Percentiles rank a stretch among this genome's conserved stretches.
These are phyloP conservation scores for Acanthosepion pharaonis DNA, from an alignment of 2,888 invertebrate genomes.

Conservation along the genomic window DNA sequence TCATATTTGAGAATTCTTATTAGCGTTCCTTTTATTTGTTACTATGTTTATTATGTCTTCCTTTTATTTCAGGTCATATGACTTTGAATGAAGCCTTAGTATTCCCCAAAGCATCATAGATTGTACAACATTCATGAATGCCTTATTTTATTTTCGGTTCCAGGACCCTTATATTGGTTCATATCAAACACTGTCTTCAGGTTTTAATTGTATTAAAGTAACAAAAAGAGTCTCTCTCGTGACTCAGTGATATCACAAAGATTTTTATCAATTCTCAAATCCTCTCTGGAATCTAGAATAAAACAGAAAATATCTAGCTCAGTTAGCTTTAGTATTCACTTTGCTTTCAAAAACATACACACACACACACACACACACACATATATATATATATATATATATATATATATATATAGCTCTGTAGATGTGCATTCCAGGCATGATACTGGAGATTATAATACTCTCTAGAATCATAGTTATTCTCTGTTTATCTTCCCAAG, in stretches of 20 bases:
- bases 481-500: too few species aligned
- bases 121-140: not conserved
- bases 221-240: not conserved
- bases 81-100: not conserved
- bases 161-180: not conserved
- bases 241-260: not conserved
- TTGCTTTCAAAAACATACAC: too few species aligned
- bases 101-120: not conserved
- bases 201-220: not conserved
- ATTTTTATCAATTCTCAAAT: too few species aligned
- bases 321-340: not conserved
- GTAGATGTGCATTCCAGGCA: too few species aligned
- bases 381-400: too few species aligned
- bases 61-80: not conserved
- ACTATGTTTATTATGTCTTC: not conserved
- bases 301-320: not conserved
- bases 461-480: too few species aligned
- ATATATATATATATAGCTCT: too few species aligned
- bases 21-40: not conserved
- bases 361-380: too few species aligned
- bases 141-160: not conserved
- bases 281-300: not conserved
- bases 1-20: not conserved
- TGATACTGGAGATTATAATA: too few species aligned
- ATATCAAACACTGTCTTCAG: not conserved